Evolutionary conservation across 2,888 invertebrate species (phyloP).

Genomic region (Molanna angustata): DNA sequence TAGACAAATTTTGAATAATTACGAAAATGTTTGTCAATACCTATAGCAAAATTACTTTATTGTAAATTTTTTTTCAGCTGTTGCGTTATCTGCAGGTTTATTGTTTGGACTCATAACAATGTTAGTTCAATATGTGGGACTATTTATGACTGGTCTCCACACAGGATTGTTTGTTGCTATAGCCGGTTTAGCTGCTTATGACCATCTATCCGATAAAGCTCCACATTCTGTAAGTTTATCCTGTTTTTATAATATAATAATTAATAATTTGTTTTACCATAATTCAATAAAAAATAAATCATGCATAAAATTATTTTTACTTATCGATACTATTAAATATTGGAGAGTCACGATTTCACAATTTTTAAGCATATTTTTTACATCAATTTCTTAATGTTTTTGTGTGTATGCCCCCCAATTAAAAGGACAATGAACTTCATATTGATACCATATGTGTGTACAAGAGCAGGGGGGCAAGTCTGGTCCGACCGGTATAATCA

Average conservation of each 20-base stretch:
- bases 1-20: too few species aligned
- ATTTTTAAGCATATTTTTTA: too few species aligned
- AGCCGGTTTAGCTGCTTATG: slow-evolving; percentile 57
- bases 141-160: slow-evolving; percentile 79
- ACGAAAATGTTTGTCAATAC: background rate
- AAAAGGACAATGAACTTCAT: too few species aligned
- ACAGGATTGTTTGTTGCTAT: slow-evolving; percentile 66
- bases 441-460: too few species aligned
- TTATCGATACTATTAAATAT: background rate
- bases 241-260: too few species aligned
- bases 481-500: too few species aligned
- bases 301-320: background rate
- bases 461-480: too few species aligned
- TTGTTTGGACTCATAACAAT: slow-evolving; percentile 77
- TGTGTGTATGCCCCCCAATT: too few species aligned
- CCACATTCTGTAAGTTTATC: slow-evolving; percentile 53
- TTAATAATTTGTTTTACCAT: too few species aligned
- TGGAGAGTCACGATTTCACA: too few species aligned
- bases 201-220: slow-evolving; percentile 57
- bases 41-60: background rate
- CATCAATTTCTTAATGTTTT: background rate
- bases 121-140: slow-evolving; percentile 78
- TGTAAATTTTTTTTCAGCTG: slow-evolving; percentile 48
- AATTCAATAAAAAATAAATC: too few species aligned
- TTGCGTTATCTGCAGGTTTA: slow-evolving; percentile 70